Evolutionary conservation across 2,888 invertebrate species (phyloP), one percentile per base, ranked within the genome.

Genomic region (Galeruca laticollis): DNA sequence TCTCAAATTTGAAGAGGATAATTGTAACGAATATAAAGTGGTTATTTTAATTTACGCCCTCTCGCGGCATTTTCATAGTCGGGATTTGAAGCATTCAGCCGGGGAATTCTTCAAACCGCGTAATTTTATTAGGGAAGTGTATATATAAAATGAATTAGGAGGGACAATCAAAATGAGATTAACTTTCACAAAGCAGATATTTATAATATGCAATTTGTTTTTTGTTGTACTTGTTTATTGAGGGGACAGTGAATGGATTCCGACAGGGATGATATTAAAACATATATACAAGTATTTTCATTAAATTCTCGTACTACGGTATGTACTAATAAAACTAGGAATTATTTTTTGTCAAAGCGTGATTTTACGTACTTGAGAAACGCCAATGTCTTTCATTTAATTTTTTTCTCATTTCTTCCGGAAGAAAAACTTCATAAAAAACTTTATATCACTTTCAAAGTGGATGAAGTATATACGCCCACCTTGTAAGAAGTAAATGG

Each of bases 1-100:
- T 65, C 47, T 40, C 43, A 43, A 66, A 51, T 47, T 49, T 49
- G 67, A 73, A 64, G 60, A 68, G 68, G 63, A 67, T 59, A 70
- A 68, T 69, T 69, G 70, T 56, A 63, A 73, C 70, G 70, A 70
- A 73, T 66, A 62, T 73, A 73, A 73, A 73, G 68, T 65, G 65
- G 69, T 73, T 70, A 73, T 73, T 70, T 68, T 73, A 66, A 68
- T 73, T 67, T 62, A 47, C 43, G 56, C 61, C 64, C 70, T 61
- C 72, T 62, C 65, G 63, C 59, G 51, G 51, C 59, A 66, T 60
- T 72, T 64, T 69, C 67, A 70, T 61, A 70, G 68, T 65, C 57
- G 52, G 62, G 65, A 62, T 65, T 73, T 71, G 51, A 52, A 49
- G 60, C 49, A 64, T 47, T 56, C 69, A 63, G 49, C 49, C 56